Evolutionary conservation across 2,888 invertebrate genomes (phyloP).

Genomic region (Cryptops parisi): DNA sequence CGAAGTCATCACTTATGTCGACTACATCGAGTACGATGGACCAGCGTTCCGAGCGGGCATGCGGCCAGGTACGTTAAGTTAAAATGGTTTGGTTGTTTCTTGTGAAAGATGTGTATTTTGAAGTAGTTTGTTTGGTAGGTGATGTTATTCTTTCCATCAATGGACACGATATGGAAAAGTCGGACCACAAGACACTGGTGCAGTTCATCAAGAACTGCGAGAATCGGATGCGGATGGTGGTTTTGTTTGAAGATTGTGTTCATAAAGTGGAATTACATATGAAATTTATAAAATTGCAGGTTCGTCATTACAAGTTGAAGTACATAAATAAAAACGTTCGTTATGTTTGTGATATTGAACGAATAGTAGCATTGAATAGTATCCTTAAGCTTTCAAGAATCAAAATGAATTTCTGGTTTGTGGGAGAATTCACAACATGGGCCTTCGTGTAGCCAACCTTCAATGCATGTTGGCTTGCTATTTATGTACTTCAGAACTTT

Average conservation of each 20-base stretch:
- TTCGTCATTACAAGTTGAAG: conserved; percentile 6
- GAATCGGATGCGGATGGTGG: conserved; percentile 84
- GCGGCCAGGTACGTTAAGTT: conserved; percentile 51
- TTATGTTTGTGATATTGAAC: neutral
- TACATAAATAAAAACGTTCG: neutral
- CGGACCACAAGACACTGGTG: conserved; percentile 88
- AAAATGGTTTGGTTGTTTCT: neutral
- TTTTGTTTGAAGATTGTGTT: conserved; percentile 91
- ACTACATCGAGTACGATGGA: conserved; percentile 85
- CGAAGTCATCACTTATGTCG: conserved; percentile 93
- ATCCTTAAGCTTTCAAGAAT: too few species aligned
- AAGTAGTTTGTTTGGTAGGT: conserved; percentile 34
- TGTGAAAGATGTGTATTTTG: neutral
- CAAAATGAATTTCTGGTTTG: too few species aligned
- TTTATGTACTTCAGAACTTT: too few species aligned
- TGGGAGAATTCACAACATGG: too few species aligned
- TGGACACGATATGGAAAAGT: conserved; percentile 85
- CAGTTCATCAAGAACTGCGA: conserved; percentile 80
- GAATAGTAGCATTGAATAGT: too few species aligned
- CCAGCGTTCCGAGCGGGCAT: conserved; percentile 86
- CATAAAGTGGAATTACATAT: conserved; percentile 86
- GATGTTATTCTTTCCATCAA: conserved; percentile 94
- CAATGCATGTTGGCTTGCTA: too few species aligned
- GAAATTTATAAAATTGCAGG: conserved; percentile 69
- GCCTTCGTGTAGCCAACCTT: too few species aligned